Percentiles rank a stretch among this genome's conserved stretches.
phyloP scores from a whole-genome alignment of 2,113 vertebrate species.

The Zosterops borbonicus region DNA sequence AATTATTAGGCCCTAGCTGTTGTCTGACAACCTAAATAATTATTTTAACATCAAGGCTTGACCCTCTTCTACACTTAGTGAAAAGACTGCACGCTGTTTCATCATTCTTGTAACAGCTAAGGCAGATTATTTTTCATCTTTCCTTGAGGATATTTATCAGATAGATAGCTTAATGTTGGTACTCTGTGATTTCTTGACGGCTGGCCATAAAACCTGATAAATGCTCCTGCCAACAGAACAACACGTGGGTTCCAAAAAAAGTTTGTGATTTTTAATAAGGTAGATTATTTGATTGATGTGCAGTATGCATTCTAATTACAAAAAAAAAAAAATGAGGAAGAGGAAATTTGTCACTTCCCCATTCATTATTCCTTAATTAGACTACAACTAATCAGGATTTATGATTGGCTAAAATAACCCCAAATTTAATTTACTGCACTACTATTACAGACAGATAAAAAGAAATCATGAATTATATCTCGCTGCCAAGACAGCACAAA shows the following conservation, averaged over 20 bases:
- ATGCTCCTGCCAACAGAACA: slow-evolving; percentile 42
- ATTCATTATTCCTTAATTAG: slow-evolving; percentile 68
- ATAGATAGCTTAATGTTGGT: neutral
- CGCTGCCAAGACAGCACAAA: neutral
- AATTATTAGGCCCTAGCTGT: neutral
- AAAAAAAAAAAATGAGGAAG: slow-evolving; percentile 46
- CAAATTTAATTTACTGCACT: slow-evolving; percentile 33
- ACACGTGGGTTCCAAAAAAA: slow-evolving; percentile 3
- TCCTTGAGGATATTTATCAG: slow-evolving; percentile 27
- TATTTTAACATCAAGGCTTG: neutral
- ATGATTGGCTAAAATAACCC: slow-evolving; percentile 54
- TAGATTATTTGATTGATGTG: slow-evolving; percentile 61
- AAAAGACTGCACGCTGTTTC: neutral
- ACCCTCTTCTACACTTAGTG: neutral
- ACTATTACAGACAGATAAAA: neutral
- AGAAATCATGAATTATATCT: neutral
- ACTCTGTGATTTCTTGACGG: slow-evolving; percentile 53
- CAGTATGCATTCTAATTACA: slow-evolving; percentile 55
- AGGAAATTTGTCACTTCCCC: slow-evolving; percentile 61
- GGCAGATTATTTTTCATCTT: neutral
- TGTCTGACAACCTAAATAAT: slow-evolving; percentile 17
- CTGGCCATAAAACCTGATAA: slow-evolving; percentile 51
- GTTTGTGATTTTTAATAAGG: slow-evolving; percentile 43
- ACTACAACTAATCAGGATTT: slow-evolving; percentile 51
- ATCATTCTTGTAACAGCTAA: neutral